A percentile compares a stretch with the other conserved stretches of the same genome.
These are phyloP conservation scores for Papilio demoleus DNA, from an alignment of 2,888 invertebrate genomes.

Conservation along the genomic window DNA sequence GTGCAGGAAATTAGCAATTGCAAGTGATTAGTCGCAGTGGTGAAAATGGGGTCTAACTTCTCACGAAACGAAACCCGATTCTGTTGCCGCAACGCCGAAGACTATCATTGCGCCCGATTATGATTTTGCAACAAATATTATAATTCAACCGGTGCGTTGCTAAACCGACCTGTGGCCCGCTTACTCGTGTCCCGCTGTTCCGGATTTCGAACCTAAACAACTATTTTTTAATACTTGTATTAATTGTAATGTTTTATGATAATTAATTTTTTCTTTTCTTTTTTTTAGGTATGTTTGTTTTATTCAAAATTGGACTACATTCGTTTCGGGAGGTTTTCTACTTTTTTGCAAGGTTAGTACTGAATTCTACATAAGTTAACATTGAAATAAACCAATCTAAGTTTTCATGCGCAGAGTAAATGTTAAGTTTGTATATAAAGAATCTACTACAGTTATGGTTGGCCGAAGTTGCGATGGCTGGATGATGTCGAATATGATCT, in stretches of 20 bases:
- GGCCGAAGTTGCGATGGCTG: too few species aligned
- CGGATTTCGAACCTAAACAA: slow-evolving; percentile 4
- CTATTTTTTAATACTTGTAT: background rate
- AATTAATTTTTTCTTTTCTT: slow-evolving; percentile 7
- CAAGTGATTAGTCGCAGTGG: background rate
- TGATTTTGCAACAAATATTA: slow-evolving; percentile 49
- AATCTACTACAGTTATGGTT: too few species aligned
- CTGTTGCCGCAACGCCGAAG: slow-evolving; percentile 60
- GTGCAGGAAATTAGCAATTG: too few species aligned
- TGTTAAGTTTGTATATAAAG: too few species aligned
- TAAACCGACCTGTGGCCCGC: slow-evolving; percentile 29
- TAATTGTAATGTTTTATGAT: background rate
- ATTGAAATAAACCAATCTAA: too few species aligned
- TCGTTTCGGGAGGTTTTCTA: background rate
- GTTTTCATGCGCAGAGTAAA: too few species aligned
- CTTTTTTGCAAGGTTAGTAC: background rate
- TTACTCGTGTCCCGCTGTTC: slow-evolving; percentile 24
- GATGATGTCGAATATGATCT: too few species aligned
- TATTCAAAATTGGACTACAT: background rate
- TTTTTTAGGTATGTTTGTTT: slow-evolving; percentile 30
- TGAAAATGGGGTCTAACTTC: slow-evolving; percentile 57
- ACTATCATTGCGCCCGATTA: slow-evolving; percentile 47
- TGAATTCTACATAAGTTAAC: background rate
- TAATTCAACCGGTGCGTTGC: slow-evolving; percentile 41
- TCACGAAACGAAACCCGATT: slow-evolving; percentile 63